Base-by-base conservation (phyloP, 2,888 invertebrate genomes). In the Onthophagus sagittarius region DNA sequence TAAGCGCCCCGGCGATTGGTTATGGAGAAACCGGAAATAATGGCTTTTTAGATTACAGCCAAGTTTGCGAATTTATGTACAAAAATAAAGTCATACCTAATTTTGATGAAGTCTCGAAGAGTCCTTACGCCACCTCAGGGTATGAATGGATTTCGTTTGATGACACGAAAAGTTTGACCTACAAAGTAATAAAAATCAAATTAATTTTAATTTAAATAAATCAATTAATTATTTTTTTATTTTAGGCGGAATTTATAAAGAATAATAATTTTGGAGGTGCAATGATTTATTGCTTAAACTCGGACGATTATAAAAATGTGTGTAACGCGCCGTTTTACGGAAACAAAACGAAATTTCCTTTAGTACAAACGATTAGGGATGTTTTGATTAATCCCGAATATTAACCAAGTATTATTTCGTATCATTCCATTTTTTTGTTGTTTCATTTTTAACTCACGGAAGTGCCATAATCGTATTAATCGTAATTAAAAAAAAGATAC, bases 131-230 rank as follows among this genome's bases (percentile, higher is more conserved):
- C 5, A 91, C 89, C 79, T 88, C 88, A 75, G 86, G 87, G 69
- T 85, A 84, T 13, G 93, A 96, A 79, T 97, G 97, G 97, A 88
- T 95, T 64, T 94, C 95, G 0, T 96, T 90, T 82, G 96, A 96
- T 76, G 89, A 92, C 79, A 87, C 88, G 31, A 83, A 87, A 70
- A 96, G 95, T 84, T 87, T 94, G 1, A 86, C 86, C 72, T 89
- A 89, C 79, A 96, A 94, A 86, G 92, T 89, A 80, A 81, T n/a
- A n/a, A n/a, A n/a, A n/a, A n/a, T n/a, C n/a, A n/a, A n/a, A n/a
- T n/a, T n/a, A n/a, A n/a, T n/a, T n/a, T n/a, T n/a, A n/a, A n/a
- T n/a, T n/a, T n/a, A n/a, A n/a, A n/a, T n/a, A n/a, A n/a, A n/a
- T n/a, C n/a, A n/a, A n/a, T n/a, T n/a, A n/a, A n/a, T n/a, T n/a